These are phyloP conservation scores for Styela clava DNA, from an alignment of 23 tunicate genomes.

Conservation along the genomic window DNA sequence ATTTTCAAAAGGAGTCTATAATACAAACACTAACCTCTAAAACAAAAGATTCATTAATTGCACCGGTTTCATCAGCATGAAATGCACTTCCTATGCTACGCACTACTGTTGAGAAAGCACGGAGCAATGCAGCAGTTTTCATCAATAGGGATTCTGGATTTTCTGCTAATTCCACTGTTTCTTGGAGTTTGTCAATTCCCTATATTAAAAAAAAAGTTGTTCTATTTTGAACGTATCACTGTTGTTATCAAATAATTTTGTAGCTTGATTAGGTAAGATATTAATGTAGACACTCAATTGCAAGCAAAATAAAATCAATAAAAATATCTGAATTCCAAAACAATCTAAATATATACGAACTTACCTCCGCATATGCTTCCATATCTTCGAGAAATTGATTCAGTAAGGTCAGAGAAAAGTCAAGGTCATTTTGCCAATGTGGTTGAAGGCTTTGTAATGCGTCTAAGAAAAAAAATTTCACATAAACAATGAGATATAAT, in stretches of 20 bases:
- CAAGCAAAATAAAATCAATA: too few relatives aligned
- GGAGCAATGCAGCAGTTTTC: constrained; percentile 83
- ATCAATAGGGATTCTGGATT: constrained; percentile 39
- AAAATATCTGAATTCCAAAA: too few relatives aligned
- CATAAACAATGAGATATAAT: not conserved
- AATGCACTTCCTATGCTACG: constrained; percentile 86
- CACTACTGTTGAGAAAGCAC: constrained; percentile 79
- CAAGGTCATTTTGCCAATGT: constrained; percentile 81
- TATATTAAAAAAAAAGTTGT: constrained; percentile 24
- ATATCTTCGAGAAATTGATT: constrained; percentile 91
- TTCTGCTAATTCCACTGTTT: constrained; percentile 27
- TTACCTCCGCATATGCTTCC: constrained; percentile 94
- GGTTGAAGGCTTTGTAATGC: constrained; percentile 60
- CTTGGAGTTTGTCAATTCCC: constrained; percentile 82
- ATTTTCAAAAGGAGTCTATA: too few relatives aligned
- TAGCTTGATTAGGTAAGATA: not conserved
- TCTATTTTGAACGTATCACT: too few relatives aligned
- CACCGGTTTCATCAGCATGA: constrained; percentile 56
- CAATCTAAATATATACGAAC: too few relatives aligned
- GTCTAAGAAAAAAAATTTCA: constrained; percentile 24
- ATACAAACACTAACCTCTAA: constrained; percentile 49
- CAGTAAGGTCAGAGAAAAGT: constrained; percentile 64
- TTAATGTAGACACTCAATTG: too few relatives aligned
- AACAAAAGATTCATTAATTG: constrained; percentile 65
- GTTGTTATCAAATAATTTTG: too few relatives aligned